phyloP scores from a whole-genome alignment of 2,797 vertebrate genomes.

The Peromyscus nudipes region DNA sequence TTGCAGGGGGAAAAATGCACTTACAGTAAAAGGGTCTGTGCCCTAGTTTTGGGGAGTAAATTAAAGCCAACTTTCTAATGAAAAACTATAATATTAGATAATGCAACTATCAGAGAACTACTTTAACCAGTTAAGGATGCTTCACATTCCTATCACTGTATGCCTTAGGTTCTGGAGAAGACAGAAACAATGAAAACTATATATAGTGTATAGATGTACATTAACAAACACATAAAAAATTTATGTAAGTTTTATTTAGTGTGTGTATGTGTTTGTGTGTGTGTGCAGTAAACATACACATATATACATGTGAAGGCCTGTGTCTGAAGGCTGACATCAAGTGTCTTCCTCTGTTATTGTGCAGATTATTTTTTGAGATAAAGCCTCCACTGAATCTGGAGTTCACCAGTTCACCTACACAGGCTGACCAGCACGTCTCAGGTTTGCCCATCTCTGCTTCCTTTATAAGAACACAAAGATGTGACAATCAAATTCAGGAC shows the following conservation, averaged over 20 bases:
- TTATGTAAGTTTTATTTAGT: neutral
- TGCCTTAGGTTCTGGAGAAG: neutral
- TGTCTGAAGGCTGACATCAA: neutral
- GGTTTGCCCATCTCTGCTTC: neutral
- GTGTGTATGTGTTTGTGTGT: neutral
- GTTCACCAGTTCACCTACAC: neutral
- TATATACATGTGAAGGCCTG: neutral
- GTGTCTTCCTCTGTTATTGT: neutral
- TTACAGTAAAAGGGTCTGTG: neutral
- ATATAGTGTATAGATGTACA: neutral
- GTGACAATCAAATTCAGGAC: neutral
- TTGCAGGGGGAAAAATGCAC: neutral
- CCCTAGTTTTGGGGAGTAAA: neutral
- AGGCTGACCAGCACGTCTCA: neutral
- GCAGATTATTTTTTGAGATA: neutral
- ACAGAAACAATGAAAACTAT: conserved; percentile 40
- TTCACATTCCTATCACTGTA: neutral
- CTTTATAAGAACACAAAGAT: neutral
- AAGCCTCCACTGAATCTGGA: neutral
- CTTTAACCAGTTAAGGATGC: conserved; percentile 6
- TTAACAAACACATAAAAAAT: neutral
- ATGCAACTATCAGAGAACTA: neutral
- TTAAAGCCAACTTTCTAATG: neutral
- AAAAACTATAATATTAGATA: neutral
- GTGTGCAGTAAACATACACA: neutral